A percentile compares a stretch with the other conserved stretches of the same genome.
phyloP scores from a whole-genome alignment of 2,888 invertebrate species.

The Eumerus sabulonum region DNA sequence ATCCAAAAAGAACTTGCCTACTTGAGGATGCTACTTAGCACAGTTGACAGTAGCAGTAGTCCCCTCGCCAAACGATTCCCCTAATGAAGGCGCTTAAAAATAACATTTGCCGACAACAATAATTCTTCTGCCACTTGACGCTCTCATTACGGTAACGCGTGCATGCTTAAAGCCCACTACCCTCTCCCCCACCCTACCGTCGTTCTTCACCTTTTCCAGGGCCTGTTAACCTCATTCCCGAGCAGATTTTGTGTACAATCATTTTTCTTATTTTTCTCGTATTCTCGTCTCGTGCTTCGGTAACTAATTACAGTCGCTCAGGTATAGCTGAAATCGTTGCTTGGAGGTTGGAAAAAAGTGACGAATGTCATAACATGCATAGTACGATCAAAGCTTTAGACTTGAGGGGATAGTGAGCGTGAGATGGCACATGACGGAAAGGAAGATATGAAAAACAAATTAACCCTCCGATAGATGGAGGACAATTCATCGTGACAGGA shows the following conservation, averaged over 20 bases:
- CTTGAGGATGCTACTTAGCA: slow-evolving; percentile 10
- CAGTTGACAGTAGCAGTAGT: slow-evolving; percentile 25
- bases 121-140: slow-evolving; percentile 50
- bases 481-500: slow-evolving; percentile 59
- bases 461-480: slow-evolving; percentile 55
- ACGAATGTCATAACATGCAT: slow-evolving; percentile 37
- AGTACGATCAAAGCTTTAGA: background rate
- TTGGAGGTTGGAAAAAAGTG: slow-evolving; percentile 30
- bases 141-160: slow-evolving; percentile 55
- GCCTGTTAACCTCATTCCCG: slow-evolving; percentile 58
- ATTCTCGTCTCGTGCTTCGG: no score
- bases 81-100: slow-evolving; percentile 53
- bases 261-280: no score
- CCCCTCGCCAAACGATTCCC: slow-evolving; percentile 32
- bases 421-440: no score
- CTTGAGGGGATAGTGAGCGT: no score
- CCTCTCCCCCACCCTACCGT: background rate
- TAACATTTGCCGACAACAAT: slow-evolving; percentile 37
- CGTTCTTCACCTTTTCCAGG: slow-evolving; percentile 20
- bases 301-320: slow-evolving; percentile 56
- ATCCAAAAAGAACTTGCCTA: background rate
- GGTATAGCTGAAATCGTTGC: slow-evolving; percentile 11
- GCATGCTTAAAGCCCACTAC: slow-evolving; percentile 4
- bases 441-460: slow-evolving; percentile 52
- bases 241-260: background rate